Base-by-base conservation (phyloP, 2,113 vertebrate genomes). In the Apeltes quadracus region DNA sequence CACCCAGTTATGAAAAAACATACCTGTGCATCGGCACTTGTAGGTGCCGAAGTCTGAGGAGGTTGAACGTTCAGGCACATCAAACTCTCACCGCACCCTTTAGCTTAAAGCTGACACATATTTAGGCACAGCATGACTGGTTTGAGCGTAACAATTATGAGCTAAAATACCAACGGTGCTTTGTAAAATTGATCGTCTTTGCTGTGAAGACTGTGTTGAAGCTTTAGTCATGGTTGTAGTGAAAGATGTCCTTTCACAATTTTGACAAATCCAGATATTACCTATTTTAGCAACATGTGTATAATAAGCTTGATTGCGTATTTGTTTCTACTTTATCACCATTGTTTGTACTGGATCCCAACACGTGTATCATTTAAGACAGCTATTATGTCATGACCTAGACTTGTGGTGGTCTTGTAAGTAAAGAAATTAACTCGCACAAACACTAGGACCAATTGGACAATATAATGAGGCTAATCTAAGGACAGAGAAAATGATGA, bases 51-150 rank as follows among this genome's bases (percentile, higher is more conserved):
- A 72, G 54, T 61, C 59, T 39, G 39, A 73, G 38, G 55, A 74
- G 51, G 39, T 50, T 39, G 71, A 43, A 63, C 44, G 76, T 50
- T 74, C 67, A 65, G 73, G 20, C 50, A 56, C 61, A 61, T 74
- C 23, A 66, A 76, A 71, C 48, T n/a, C 41, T 62, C 77, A 36
- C 72, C 15, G 22, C 78, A 58, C 69, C 38, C 13, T 79, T 71
- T 29, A 72, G 34, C 53, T 43, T 57, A 65, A 66, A 73, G 70
- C 72, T 74, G 22, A 75, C 69, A 75, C 51, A 20, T 79, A 58
- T 79, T 83, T 14, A 69, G 79, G 59, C 62, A 54, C 57, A 78
- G 78, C 55, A 69, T 38, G 57, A 54, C 44, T 57, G 48, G 72
- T 32, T 54, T 43, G 22, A 81, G 44, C 29, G 3, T 29, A 43